These are phyloP conservation scores for Neoarius graeffei DNA, from an alignment of 2,113 vertebrate species.

Conservation along the genomic window DNA sequence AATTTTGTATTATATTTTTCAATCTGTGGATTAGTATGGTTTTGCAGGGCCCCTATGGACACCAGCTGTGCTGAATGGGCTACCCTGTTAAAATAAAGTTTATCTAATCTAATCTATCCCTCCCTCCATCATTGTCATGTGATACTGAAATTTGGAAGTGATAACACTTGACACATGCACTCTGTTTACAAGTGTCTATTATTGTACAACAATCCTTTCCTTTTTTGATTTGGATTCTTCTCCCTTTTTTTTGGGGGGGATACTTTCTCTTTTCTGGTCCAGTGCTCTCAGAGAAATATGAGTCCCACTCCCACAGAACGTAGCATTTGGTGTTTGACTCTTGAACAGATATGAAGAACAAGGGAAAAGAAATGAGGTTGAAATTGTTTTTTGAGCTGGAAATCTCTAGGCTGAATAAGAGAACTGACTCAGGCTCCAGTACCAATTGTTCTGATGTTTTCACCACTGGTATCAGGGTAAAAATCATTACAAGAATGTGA, in stretches of 20 bases:
- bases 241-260: background rate
- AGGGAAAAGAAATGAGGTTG: background rate
- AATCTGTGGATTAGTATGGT: too few relatives aligned
- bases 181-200: conserved; percentile 11
- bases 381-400: conserved; percentile 19
- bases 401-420: background rate
- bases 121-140: background rate
- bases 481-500: background rate
- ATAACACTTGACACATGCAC: conserved; percentile 14
- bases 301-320: background rate
- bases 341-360: background rate
- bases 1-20: too few relatives aligned
- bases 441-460: background rate
- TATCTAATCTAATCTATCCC: background rate
- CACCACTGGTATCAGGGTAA: background rate
- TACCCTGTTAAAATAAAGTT: too few relatives aligned
- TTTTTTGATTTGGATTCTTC: background rate
- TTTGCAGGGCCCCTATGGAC: too few relatives aligned
- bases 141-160: conserved; percentile 12
- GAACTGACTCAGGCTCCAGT: background rate
- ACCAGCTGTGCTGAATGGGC: too few relatives aligned
- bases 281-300: background rate
- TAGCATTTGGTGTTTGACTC: background rate
- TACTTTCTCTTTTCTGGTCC: background rate
- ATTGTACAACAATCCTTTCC: conserved; percentile 28